These are phyloP conservation scores for Taurulus bubalis DNA, from an alignment of 2,113 vertebrate genomes.

Conservation along the genomic window DNA sequence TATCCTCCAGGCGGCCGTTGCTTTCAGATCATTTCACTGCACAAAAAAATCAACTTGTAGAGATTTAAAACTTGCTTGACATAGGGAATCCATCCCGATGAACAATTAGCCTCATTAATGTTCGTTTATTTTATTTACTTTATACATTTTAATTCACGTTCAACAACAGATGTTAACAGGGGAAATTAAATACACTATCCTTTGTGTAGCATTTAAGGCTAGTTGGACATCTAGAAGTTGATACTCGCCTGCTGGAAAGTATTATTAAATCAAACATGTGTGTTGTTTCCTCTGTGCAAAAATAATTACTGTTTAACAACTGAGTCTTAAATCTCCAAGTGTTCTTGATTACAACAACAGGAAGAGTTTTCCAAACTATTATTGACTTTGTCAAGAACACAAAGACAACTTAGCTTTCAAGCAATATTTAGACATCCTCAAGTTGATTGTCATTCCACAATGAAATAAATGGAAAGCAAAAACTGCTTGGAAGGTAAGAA, in stretches of 20 bases:
- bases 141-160: neutral
- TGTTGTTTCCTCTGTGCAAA: neutral
- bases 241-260: neutral
- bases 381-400: neutral
- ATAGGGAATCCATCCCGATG: constrained; percentile 18
- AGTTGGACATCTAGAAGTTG: neutral
- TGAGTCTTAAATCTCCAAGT: neutral
- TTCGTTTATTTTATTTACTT: neutral
- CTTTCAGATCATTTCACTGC: constrained; percentile 41
- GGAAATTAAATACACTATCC: neutral
- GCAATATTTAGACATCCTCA: neutral
- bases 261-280: neutral
- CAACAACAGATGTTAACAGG: neutral
- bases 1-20: constrained; percentile 7
- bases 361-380: neutral
- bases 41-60: constrained; percentile 27
- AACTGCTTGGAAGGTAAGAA: neutral
- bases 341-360: neutral
- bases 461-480: constrained; percentile 23
- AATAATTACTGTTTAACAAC: neutral
- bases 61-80: constrained; percentile 26
- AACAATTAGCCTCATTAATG: neutral
- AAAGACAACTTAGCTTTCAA: neutral
- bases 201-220: constrained; percentile 10
- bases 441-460: neutral